Conservation (phyloP, 2,113 vertebrate genomes). For the Zeus faber region DNA sequence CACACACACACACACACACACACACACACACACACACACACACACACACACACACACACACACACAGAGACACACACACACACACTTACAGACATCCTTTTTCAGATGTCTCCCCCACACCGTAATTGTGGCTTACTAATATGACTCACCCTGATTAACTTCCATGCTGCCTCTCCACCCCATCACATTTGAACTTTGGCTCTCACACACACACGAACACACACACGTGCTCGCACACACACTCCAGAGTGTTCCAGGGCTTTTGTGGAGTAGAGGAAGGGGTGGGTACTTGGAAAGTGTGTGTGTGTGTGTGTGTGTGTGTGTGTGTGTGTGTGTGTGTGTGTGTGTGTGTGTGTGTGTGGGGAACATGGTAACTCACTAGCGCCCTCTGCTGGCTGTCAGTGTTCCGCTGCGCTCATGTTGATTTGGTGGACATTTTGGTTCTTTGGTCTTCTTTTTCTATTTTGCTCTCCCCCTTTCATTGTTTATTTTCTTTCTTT, state of each 20-base stretch:
- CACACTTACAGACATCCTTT: constrained; percentile 19
- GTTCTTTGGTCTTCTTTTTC: constrained; percentile 29
- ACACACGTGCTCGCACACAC: constrained; percentile 11
- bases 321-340: constrained; percentile 2
- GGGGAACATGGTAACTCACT: constrained; percentile 32
- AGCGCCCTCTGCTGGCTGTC: constrained; percentile 47
- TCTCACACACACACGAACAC: constrained; percentile 12
- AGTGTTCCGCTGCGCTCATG: constrained; percentile 29
- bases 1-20: constrained; percentile 14
- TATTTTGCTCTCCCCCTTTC: not conserved
- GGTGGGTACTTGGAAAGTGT: constrained; percentile 35
- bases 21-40: constrained; percentile 20
- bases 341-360: constrained; percentile 3
- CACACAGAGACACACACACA: not conserved
- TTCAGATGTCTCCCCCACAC: not conserved
- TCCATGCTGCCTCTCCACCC: not conserved
- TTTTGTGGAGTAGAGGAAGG: constrained; percentile 28
- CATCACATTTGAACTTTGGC: no score
- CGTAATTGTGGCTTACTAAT: constrained; percentile 62
- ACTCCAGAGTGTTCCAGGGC: constrained; percentile 14
- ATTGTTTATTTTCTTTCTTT: constrained; percentile 5
- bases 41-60: constrained; percentile 1
- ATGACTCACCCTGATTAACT: constrained; percentile 68
- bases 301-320: constrained; percentile 27
- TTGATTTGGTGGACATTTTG: constrained; percentile 53